Conservation (phyloP, 1,140 invertebrate species). For the Papilio machaon region DNA sequence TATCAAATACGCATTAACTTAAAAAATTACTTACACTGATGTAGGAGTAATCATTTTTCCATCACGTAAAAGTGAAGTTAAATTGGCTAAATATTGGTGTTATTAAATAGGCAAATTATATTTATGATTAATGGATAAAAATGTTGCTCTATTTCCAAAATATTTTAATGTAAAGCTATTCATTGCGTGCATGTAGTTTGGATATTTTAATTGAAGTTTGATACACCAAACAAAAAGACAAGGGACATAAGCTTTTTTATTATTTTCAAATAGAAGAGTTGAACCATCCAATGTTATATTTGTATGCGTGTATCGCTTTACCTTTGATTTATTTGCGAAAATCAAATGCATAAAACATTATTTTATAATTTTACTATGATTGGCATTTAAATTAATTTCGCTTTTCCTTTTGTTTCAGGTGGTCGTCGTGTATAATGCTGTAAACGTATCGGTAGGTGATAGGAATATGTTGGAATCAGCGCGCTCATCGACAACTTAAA, state of each 20-base stretch:
- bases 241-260: too few species aligned
- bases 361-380: slow-evolving; percentile 67
- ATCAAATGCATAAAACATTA: slow-evolving; percentile 29
- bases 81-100: slow-evolving; percentile 65
- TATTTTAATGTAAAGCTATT: too few species aligned
- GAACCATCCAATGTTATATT: background rate
- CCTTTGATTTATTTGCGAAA: slow-evolving; percentile 38
- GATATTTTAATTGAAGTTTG: too few species aligned
- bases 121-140: background rate
- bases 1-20: slow-evolving; percentile 80
- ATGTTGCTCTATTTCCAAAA: too few species aligned
- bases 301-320: slow-evolving; percentile 39
- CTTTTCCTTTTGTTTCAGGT: slow-evolving; percentile 83
- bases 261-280: too few species aligned
- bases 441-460: slow-evolving; percentile 70
- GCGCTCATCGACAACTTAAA: slow-evolving; percentile 51
- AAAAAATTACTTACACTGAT: slow-evolving; percentile 75
- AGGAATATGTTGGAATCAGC: slow-evolving; percentile 52
- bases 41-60: slow-evolving; percentile 64
- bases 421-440: slow-evolving; percentile 69
- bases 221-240: too few species aligned
- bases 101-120: background rate
- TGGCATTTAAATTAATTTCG: slow-evolving; percentile 82
- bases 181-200: too few species aligned
- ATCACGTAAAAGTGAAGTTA: slow-evolving; percentile 65